Base-by-base conservation (phyloP, 1,140 invertebrate genomes). In the Drosophila triauraria region DNA sequence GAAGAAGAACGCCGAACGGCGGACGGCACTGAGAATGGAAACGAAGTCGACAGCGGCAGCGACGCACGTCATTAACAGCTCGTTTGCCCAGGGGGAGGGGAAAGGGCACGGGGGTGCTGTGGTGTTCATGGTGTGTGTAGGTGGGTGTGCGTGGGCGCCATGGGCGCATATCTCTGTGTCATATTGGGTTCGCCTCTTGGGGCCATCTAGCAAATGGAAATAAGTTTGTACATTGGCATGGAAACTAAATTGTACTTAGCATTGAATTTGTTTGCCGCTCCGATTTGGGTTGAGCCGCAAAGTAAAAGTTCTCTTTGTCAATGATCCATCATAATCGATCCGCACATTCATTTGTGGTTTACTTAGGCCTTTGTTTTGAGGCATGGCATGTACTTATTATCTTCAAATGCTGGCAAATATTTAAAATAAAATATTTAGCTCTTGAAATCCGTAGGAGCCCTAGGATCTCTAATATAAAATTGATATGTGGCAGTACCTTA, bases 21-120 rank as follows among this genome's bases (percentile, higher is more conserved):
- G n/a, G 20, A 20, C 20, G 20, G 58, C 60, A 74, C 65, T 50
- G 75, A 59, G 64, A 84, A 65, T 58, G 54, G 25, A 54, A 68
- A 42, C 60, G 62, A 58, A 56, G 48, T 35, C 60, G 51, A 50
- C 56, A 30, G 59, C 54, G 63, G 71, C 48, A 70, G 50, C 83
- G 76, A 80, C 82, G 84, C 78, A 62, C 84, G 80, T 88, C 84
- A 87, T 87, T 82, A 78, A 88, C 84, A 83, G 83, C 58, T 88
- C 80, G 76, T 79, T 63, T 75, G 64, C 62, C 44, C 53, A n/a
- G 17, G 46, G 65, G 44, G 46, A 32, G 25, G 27, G 51, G 13
- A 46, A 4, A 9, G 46, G 27, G 42, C 17, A 2, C 17, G 50
- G 42, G 20, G 5, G 27, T 7, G 27, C 32, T n/a, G 30, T 27